These are phyloP conservation scores for Kradibia gibbosae DNA, from an alignment of 1,140 invertebrate species.

Conservation along the genomic window DNA sequence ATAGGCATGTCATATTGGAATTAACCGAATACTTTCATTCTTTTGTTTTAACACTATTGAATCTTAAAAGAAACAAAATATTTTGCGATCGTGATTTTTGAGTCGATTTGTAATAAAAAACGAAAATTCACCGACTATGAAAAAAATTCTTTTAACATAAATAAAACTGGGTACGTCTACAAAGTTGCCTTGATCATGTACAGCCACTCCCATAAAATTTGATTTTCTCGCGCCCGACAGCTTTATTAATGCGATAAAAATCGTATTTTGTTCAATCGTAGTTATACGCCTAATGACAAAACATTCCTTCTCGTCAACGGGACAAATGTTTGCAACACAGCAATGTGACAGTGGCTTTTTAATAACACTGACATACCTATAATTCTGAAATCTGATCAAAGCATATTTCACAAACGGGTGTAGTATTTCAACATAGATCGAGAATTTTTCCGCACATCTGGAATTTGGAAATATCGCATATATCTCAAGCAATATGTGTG, in stretches of 20 bases:
- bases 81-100: no score
- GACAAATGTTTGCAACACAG: neutral
- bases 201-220: neutral
- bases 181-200: neutral
- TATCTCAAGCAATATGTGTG: neutral
- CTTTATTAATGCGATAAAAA: constrained; percentile 1
- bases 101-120: neutral
- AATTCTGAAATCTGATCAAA: constrained; percentile 18
- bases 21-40: neutral
- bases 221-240: neutral
- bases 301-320: neutral
- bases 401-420: neutral
- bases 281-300: neutral
- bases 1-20: neutral
- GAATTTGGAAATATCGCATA: constrained; percentile 27
- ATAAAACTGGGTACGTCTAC: neutral
- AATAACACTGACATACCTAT: neutral
- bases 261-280: neutral
- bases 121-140: neutral
- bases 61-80: neutral
- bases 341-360: neutral
- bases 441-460: constrained; percentile 5
- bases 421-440: constrained; percentile 8
- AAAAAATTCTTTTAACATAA: neutral
- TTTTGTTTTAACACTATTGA: no score